A percentile compares a stretch with the other conserved stretches of the same genome.
These are phyloP conservation scores for Notodonta dromedarius DNA, from an alignment of 2,888 invertebrate genomes.

Conservation along the genomic window DNA sequence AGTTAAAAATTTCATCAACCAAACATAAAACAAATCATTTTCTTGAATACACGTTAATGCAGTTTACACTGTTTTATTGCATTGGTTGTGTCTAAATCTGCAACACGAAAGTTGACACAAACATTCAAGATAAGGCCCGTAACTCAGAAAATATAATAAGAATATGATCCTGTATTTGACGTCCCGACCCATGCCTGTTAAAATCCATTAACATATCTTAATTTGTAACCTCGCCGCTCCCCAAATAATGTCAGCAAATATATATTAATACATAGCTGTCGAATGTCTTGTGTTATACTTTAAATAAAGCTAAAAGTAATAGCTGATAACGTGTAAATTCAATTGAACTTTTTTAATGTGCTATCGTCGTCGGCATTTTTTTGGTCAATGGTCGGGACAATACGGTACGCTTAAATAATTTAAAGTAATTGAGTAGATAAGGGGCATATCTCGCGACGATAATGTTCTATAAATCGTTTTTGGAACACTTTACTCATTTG, in stretches of 20 bases:
- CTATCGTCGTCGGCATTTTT: slow-evolving; percentile 42
- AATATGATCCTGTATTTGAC: slow-evolving; percentile 22
- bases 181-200: slow-evolving; percentile 35
- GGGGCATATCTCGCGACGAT: slow-evolving; percentile 51
- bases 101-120: too few species aligned
- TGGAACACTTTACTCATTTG: slow-evolving; percentile 47
- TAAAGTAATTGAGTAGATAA: slow-evolving; percentile 71
- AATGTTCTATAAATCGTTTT: slow-evolving; percentile 57
- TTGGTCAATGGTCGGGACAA: slow-evolving; percentile 41
- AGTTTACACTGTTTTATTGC: too few species aligned
- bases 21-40: too few species aligned
- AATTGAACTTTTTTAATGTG: slow-evolving; percentile 49
- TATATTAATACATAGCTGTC: slow-evolving; percentile 57
- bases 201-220: slow-evolving; percentile 50
- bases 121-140: too few species aligned
- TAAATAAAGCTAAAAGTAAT: slow-evolving; percentile 61
- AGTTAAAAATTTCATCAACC: too few species aligned
- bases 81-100: too few species aligned
- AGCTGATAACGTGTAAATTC: slow-evolving; percentile 61
- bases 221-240: slow-evolving; percentile 51
- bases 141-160: too few species aligned
- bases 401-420: slow-evolving; percentile 64
- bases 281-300: slow-evolving; percentile 57
- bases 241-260: slow-evolving; percentile 45
- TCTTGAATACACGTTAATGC: too few species aligned